Percentiles rank a stretch among this genome's conserved stretches.
Conservation (phyloP, 2,888 invertebrate species). For the Cantharis rustica region DNA sequence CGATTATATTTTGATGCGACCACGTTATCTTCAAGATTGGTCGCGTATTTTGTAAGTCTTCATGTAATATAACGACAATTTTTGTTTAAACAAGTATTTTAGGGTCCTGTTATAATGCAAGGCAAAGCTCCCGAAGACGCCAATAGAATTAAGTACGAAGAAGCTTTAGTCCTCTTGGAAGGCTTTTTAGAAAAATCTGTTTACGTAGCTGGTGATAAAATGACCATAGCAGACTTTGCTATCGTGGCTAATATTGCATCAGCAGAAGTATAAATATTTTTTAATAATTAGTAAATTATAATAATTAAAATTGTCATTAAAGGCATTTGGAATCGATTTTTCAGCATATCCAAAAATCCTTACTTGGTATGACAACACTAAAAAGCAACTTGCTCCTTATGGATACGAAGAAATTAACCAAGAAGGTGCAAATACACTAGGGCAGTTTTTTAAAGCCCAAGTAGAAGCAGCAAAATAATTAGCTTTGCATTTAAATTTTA, state of each 20-base stretch:
- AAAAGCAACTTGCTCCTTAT: conserved; percentile 65
- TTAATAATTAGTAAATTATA: neutral
- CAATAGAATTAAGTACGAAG: conserved; percentile 58
- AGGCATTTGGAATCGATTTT: conserved; percentile 63
- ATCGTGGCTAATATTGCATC: conserved; percentile 66
- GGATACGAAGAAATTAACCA: conserved; percentile 72
- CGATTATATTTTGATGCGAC: conserved; percentile 66
- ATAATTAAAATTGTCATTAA: conserved; percentile 35
- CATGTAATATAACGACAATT: neutral
- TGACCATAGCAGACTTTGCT: conserved; percentile 73
- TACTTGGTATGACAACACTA: conserved; percentile 71
- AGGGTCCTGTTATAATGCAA: conserved; percentile 42
- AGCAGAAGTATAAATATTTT: conserved; percentile 57
- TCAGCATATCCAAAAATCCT: conserved; percentile 62
- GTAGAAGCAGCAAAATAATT: neutral
- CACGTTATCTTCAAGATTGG: conserved; percentile 60
- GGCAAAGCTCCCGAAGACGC: conserved; percentile 38
- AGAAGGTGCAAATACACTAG: conserved; percentile 62
- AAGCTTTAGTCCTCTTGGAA: conserved; percentile 65
- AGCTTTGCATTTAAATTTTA: neutral
- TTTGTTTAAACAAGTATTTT: neutral
- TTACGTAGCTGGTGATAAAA: conserved; percentile 69
- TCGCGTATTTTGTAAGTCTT: conserved; percentile 63
- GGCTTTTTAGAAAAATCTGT: conserved; percentile 62
- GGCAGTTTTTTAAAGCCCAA: conserved; percentile 56